These are phyloP conservation scores for Oreamnos americanus DNA, from an alignment of 2,113 vertebrate genomes.

Conservation along the genomic window DNA sequence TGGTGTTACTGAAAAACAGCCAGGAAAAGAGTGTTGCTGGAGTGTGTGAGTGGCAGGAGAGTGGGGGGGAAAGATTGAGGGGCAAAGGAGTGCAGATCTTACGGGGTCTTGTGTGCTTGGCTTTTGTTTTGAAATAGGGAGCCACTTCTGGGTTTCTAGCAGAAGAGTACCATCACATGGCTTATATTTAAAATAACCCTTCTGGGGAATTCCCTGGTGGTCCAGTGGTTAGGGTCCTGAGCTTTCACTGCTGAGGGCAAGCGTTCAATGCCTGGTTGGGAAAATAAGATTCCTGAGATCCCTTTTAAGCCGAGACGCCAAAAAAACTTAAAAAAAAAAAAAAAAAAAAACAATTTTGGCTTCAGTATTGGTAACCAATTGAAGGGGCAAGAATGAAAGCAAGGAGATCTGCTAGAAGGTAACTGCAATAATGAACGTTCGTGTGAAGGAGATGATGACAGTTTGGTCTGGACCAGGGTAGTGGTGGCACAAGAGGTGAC, in stretches of 20 bases:
- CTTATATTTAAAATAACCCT: neutral
- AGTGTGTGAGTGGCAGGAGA: neutral
- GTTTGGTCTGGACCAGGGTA: neutral
- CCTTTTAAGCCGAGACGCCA: neutral
- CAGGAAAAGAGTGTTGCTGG: neutral
- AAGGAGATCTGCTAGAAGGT: neutral
- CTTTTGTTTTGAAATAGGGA: neutral
- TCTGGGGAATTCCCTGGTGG: neutral
- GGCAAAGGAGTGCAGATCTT: neutral
- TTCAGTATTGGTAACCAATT: neutral
- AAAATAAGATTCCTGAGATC: neutral
- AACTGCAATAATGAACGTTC: neutral
- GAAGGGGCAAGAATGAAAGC: neutral
- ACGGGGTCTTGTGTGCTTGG: neutral
- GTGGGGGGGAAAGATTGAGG: fast-evolving
- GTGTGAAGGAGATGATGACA: neutral
- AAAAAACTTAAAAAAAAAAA: neutral
- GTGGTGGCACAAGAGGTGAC: neutral
- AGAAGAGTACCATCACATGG: neutral
- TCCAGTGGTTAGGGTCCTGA: neutral
- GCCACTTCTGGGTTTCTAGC: neutral
- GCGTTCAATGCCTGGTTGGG: neutral
- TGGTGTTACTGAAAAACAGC: neutral
- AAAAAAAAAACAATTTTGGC: neutral
- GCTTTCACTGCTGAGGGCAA: neutral